Evolutionary conservation across 2,797 vertebrate genomes (phyloP), one percentile per base, ranked within the genome.

Genomic region (Arremon aurantiirostris): DNA sequence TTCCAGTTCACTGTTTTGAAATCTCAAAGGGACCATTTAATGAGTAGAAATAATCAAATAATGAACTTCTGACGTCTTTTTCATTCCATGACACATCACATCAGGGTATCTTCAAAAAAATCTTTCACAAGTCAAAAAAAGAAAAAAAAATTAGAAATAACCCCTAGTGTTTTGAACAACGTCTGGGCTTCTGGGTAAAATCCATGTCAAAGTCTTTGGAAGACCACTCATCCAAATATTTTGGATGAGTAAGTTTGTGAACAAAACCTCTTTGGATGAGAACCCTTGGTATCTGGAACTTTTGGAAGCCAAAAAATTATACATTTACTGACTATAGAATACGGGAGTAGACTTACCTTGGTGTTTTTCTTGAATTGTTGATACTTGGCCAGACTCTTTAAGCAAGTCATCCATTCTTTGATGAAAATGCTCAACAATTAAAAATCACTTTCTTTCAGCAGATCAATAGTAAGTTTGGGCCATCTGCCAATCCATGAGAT

Each of bases 351-450:
- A 21, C 42, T 87, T 89, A 75, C 7, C 18, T 88, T 2, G 8
- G 3, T 57, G 22, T 27, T 92, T 19, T 94, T 91, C 41, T 73
- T 83, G 39, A 75, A 35, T 81, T 92, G 4, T 61, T 94, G 82
- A 65, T 79, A 50, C 18, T 85, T 82, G 17, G 20, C 19, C 47
- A 7, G 32, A 60, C 10, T 86, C 23, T 50, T 85, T 41, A 59
- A 79, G 27, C n/a, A 72, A 77, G 79, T 79, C 11, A 17, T 19
- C 18, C 24, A 24, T 64, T 85, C 26, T 94, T 93, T 69, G 63
- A 93, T 21, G 35, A 78, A 50, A 91, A 84, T 55, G 69, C 90
- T 82, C 84, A 96, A 89, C 44, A 93, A 75, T 26, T 94, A 35
- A 39, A 90, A 94, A 82, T 1, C 21, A 41, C 82, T 91, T 24